Conservation (phyloP, 2,113 vertebrate species). For the Engraulis encrasicolus region DNA sequence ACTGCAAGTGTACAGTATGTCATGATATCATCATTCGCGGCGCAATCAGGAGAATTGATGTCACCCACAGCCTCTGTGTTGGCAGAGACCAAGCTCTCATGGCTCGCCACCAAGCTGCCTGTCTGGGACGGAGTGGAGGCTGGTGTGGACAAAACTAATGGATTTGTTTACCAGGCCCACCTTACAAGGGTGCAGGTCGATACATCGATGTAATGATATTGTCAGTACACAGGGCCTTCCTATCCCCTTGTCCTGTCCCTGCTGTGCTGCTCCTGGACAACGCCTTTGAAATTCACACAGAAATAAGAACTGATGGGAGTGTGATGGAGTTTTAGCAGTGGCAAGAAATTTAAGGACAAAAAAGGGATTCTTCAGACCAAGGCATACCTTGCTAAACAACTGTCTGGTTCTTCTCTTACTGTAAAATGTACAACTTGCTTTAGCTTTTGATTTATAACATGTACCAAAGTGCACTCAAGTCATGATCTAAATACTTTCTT, state of each 20-base stretch:
- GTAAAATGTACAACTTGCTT: too few relatives aligned
- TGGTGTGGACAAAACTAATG: conserved; percentile 17
- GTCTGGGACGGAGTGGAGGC: background rate
- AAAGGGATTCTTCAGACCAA: too few relatives aligned
- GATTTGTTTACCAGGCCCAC: conserved; percentile 18
- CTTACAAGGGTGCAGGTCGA: conserved; percentile 3
- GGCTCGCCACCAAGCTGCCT: background rate
- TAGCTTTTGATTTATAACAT: too few relatives aligned
- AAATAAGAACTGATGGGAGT: too few relatives aligned
- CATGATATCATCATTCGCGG: background rate
- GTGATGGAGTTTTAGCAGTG: too few relatives aligned
- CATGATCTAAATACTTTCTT: too few relatives aligned
- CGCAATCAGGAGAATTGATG: background rate
- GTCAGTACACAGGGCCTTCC: background rate
- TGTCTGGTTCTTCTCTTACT: too few relatives aligned
- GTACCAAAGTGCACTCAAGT: too few relatives aligned
- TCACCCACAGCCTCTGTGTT: background rate
- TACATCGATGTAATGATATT: background rate
- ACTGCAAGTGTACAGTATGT: background rate
- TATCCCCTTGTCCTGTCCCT: background rate
- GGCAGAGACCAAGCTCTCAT: background rate
- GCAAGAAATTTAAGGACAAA: too few relatives aligned
- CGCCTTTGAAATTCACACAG: background rate
- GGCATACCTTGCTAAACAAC: too few relatives aligned
- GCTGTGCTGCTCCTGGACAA: too few relatives aligned